Evolutionary conservation across 2,888 invertebrate genomes (phyloP).

Genomic region (Ramazzottius varieornatus): DNA sequence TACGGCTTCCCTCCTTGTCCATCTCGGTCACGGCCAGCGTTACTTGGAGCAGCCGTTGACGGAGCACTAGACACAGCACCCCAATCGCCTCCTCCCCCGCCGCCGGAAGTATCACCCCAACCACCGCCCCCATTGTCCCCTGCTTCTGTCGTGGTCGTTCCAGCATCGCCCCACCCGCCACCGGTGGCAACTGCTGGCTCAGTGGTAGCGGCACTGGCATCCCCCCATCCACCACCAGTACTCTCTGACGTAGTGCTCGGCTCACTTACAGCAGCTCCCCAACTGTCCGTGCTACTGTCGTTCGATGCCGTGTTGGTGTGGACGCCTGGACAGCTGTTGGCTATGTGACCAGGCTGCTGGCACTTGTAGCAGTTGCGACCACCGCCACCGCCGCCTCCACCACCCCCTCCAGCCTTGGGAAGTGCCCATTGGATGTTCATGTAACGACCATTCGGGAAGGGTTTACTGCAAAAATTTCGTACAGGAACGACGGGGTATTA

Average conservation of each 20-base stretch:
- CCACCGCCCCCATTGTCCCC: conserved; percentile 9
- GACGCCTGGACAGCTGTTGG: background rate
- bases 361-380: background rate
- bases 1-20: too few species aligned
- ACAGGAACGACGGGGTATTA: too few species aligned
- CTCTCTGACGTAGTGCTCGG: background rate
- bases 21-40: too few species aligned
- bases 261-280: background rate
- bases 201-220: background rate
- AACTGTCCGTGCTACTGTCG: background rate
- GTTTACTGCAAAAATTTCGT: too few species aligned
- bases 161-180: background rate
- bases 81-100: too few species aligned
- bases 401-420: background rate
- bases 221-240: background rate
- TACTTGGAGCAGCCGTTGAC: too few species aligned
- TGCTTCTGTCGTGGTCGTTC: background rate
- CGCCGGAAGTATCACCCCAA: background rate
- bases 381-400: background rate
- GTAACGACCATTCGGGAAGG: too few species aligned
- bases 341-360: background rate
- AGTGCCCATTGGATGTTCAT: too few species aligned
- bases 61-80: too few species aligned
- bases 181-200: background rate
- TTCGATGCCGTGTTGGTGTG: background rate